Conservation (phyloP, 2,888 invertebrate genomes). For the Fissipunctia ypsillon region DNA sequence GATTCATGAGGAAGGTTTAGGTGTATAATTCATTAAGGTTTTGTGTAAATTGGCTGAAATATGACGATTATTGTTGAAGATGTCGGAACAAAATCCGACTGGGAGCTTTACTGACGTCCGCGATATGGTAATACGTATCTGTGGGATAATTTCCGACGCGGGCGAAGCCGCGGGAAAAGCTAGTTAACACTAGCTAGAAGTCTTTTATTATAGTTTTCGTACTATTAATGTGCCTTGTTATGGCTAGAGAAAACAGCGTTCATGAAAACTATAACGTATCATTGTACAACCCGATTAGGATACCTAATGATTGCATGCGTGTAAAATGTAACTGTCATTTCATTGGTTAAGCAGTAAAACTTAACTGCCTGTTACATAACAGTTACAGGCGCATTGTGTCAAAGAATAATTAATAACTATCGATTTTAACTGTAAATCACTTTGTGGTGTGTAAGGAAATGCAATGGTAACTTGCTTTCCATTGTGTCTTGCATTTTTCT, state of each 20-base stretch:
- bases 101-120: too few species aligned
- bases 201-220: background rate
- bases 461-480: constrained; percentile 34
- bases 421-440: constrained; percentile 44
- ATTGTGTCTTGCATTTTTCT: constrained; percentile 16
- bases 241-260: background rate
- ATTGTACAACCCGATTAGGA: constrained; percentile 24
- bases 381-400: constrained; percentile 58
- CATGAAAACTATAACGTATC: constrained; percentile 33
- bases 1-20: too few species aligned
- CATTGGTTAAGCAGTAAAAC: constrained; percentile 20
- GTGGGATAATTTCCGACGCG: too few species aligned
- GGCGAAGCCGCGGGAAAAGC: too few species aligned
- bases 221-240: background rate
- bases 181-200: too few species aligned
- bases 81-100: too few species aligned
- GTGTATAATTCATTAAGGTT: too few species aligned
- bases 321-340: constrained; percentile 38
- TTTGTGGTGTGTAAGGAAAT: constrained; percentile 42
- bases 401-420: constrained; percentile 43
- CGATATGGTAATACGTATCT: too few species aligned
- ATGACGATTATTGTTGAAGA: too few species aligned
- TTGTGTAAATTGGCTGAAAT: too few species aligned
- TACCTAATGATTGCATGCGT: constrained; percentile 33
- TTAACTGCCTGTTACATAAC: constrained; percentile 49